Base-by-base conservation (phyloP, 2,797 vertebrate species). In the Stomatorhinus walkeri region DNA sequence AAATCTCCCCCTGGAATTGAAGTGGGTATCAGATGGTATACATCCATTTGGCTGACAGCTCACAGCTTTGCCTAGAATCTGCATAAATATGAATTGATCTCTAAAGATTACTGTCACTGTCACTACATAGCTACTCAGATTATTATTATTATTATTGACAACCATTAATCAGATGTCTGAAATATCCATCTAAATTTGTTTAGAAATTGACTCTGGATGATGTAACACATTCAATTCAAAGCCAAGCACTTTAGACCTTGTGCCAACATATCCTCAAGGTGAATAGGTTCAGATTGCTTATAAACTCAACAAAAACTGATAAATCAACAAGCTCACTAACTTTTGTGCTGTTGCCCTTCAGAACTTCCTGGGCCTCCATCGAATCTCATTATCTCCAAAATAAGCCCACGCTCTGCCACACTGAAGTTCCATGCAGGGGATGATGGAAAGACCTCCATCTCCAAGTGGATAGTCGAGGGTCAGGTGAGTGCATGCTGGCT, bases 351-450 rank as follows among this genome's bases (percentile, higher is more conserved):
- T 89, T 90, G 22, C 14, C 87, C 88, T 90, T 14, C 90, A 99
- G 98, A 99, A 89, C 97, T 98, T 91, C 98, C 98, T 14, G 98
- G 98, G 1, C 95, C 97, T 36, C 98, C 98, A 0, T 96, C 97
- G 88, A 97, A 98, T 91, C 94, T 99, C 87, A 96, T 98, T 90
- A 98, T 99, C 90, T 97, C 97, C 91, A 99, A 99, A 95, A 99
- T 99, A 92, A 98, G 98, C 92, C 97, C 98, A 59, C 96, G 97
- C 28, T 97, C 97, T 0, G 97, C 96, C 88, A 98, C 96, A 0
- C 94, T 99, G 0, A 96, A 96, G 54, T 99, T 98, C 94, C 96
- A 96, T 2, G 97, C 97, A 0, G 98, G 98, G 0, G 94, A 96
- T 0, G 97, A 99, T 0, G 98, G 98, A 51, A 99, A 98, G 94